Percentiles rank a stretch among this genome's conserved stretches.
Evolutionary conservation across 2,888 invertebrate genomes (phyloP).

Genomic region (Endomychus coccineus): DNA sequence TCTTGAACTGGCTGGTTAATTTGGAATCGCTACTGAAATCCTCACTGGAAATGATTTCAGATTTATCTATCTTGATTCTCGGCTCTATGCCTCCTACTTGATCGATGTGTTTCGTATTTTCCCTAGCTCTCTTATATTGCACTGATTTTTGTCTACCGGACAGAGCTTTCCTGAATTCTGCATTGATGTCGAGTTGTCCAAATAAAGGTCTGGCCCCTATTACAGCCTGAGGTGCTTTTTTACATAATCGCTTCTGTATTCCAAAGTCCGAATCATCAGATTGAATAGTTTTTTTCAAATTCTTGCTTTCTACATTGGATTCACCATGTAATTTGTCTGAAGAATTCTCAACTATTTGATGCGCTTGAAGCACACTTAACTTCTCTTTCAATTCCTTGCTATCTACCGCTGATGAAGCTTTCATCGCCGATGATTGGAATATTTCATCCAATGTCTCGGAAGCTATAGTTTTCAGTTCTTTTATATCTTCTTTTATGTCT

Average conservation of each 20-base stretch:
- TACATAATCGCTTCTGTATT: conserved; percentile 26
- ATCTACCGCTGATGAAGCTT: no score
- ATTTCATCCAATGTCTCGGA: no score
- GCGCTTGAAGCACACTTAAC: no score
- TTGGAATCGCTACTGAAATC: conserved; percentile 23
- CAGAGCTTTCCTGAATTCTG: conserved; percentile 41
- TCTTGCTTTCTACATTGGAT: no score
- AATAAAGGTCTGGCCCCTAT: conserved; percentile 42
- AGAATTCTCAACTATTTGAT: no score
- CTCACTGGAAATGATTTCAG: conserved; percentile 23
- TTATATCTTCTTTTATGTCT: no score
- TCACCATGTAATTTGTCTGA: no score
- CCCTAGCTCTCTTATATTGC: conserved; percentile 28
- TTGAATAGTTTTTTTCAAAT: no score
- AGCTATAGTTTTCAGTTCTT: no score
- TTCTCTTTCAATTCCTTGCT: no score
- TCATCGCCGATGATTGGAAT: no score
- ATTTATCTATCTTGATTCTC: conserved; percentile 28
- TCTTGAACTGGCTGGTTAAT: conserved; percentile 27
- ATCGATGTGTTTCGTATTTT: conserved; percentile 22
- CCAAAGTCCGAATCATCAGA: no score
- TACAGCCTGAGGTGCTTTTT: conserved; percentile 40
- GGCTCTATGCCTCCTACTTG: conserved; percentile 24
- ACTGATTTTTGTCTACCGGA: conserved; percentile 34
- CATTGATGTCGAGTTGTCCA: conserved; percentile 39